Conservation (phyloP, 2,797 vertebrate genomes). For the Phrynocephalus forsythii region DNA sequence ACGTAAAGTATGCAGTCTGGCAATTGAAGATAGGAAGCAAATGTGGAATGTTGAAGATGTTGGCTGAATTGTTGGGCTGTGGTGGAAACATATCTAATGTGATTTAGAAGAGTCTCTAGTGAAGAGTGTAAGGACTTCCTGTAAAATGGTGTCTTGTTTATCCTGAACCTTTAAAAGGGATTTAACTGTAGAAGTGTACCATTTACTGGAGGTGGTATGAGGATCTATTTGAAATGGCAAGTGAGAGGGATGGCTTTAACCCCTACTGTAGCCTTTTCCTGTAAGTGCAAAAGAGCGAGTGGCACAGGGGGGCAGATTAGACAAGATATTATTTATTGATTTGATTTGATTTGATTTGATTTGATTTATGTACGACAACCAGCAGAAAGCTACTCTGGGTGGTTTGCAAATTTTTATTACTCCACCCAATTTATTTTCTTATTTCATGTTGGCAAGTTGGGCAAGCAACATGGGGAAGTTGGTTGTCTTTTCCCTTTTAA, state of each 20-base stretch:
- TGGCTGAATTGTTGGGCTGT: not conserved
- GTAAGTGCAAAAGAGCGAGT: not conserved
- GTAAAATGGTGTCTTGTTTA: not conserved
- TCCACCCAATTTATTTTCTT: no score
- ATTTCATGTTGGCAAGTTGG: no score
- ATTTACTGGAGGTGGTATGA: not conserved
- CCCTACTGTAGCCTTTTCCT: not conserved
- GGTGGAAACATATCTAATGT: not conserved
- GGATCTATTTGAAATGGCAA: not conserved
- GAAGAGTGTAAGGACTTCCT: not conserved
- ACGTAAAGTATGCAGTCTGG: not conserved
- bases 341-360: no score
- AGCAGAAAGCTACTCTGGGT: no score
- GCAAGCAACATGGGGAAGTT: no score
- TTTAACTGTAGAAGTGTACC: not conserved
- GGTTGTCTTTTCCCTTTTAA: no score
- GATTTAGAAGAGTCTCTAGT: not conserved
- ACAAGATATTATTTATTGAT: no score
- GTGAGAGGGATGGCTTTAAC: not conserved
- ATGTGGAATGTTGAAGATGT: not conserved
- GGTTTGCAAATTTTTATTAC: no score
- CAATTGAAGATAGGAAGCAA: not conserved
- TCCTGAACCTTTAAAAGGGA: not conserved
- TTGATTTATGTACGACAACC: no score
- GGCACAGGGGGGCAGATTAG: no score